phyloP scores from a whole-genome alignment of 2,888 invertebrate genomes.

The Siphlonurus alternatus region DNA sequence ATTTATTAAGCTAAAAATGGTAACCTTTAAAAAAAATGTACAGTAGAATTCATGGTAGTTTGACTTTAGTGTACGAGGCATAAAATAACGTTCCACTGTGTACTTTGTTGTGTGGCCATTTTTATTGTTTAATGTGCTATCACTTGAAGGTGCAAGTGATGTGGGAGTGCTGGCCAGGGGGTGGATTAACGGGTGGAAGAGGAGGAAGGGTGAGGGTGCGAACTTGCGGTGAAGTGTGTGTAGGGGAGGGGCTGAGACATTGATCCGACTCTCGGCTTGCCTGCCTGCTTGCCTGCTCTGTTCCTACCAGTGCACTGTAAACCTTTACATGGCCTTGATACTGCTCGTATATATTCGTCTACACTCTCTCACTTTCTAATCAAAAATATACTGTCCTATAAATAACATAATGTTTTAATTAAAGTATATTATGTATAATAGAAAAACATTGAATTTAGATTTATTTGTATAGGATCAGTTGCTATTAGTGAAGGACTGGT shows the following conservation, averaged over 20 bases:
- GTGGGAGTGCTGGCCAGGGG: background rate
- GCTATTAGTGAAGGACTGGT: too few species aligned
- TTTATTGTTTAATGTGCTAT: background rate
- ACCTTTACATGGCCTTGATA: background rate
- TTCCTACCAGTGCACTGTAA: background rate
- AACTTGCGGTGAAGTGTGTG: background rate
- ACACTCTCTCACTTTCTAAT: background rate
- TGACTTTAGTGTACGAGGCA: too few species aligned
- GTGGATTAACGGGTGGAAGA: background rate
- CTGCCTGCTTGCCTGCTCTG: background rate
- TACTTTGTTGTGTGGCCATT: too few species aligned
- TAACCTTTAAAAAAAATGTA: too few species aligned
- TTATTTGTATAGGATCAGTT: too few species aligned
- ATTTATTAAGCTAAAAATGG: too few species aligned
- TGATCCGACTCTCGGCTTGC: background rate
- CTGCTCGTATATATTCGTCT: background rate
- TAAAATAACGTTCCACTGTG: too few species aligned
- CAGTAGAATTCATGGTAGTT: too few species aligned
- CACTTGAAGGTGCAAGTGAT: background rate
- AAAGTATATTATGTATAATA: too few species aligned
- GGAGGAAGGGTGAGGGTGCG: background rate
- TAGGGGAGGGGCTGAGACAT: background rate
- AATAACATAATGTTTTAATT: too few species aligned
- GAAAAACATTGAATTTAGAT: too few species aligned
- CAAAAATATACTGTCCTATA: too few species aligned